These are phyloP conservation scores for Drosophila grimshawi DNA, from an alignment of 1,140 invertebrate species.

Conservation along the genomic window DNA sequence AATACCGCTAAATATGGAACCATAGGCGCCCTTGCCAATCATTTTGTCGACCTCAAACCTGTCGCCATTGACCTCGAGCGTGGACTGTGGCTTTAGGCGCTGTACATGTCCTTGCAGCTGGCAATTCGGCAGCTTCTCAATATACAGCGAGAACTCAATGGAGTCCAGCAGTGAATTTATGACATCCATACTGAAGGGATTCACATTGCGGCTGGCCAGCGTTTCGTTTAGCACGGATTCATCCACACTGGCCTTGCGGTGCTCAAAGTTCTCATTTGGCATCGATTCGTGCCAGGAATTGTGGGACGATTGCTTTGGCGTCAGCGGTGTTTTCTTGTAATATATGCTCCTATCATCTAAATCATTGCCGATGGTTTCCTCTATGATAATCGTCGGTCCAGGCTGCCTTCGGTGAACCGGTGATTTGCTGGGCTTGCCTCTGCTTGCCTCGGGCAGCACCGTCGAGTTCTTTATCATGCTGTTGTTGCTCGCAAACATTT, in stretches of 20 bases:
- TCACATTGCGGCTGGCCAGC: conserved; percentile 73
- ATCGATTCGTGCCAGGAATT: conserved; percentile 56
- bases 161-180: conserved; percentile 85
- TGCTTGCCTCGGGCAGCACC: conserved; percentile 40
- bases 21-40: conserved; percentile 91
- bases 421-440: conserved; percentile 4
- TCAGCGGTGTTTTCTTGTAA: conserved; percentile 66
- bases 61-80: conserved; percentile 85
- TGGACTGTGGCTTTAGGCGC: conserved; percentile 77
- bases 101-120: conserved; percentile 64
- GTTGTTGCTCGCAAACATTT: conserved; percentile 70
- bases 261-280: conserved; percentile 31
- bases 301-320: conserved; percentile 54
- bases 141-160: conserved; percentile 85
- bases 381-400: not conserved
- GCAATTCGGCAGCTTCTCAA: conserved; percentile 66
- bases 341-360: conserved; percentile 72
- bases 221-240: conserved; percentile 46
- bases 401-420: not conserved
- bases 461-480: conserved; percentile 83
- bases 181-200: conserved; percentile 86
- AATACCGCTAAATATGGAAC: conserved; percentile 87
- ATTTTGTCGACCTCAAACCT: conserved; percentile 89
- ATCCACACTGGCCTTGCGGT: conserved; percentile 44
- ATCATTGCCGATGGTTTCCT: not conserved